Evolutionary conservation across 64 coral and sea anemone species (phyloP).

Genomic region (Montipora sp.): DNA sequence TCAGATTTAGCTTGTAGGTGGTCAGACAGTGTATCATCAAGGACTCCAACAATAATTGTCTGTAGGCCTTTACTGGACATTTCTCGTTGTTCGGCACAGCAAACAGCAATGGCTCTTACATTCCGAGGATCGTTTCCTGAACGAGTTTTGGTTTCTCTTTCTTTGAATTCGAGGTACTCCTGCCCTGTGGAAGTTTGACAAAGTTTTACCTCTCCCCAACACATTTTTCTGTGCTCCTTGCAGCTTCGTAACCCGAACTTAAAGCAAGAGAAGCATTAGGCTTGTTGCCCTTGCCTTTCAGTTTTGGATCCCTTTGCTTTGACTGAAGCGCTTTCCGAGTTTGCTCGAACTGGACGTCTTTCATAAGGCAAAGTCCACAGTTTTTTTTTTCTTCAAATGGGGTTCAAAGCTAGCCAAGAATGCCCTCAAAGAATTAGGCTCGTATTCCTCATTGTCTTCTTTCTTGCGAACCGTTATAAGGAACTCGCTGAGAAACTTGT

Average conservation of each 20-base stretch:
- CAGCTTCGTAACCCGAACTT: not conserved
- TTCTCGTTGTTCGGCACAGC: too few relatives aligned
- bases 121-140: constrained; percentile 61
- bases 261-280: constrained; percentile 29
- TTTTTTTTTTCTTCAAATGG: constrained; percentile 14
- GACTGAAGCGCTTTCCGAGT: constrained; percentile 64
- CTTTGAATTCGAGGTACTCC: constrained; percentile 75
- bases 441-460: too few relatives aligned
- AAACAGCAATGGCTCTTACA: constrained; percentile 34
- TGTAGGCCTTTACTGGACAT: too few relatives aligned
- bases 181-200: constrained; percentile 56
- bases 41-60: too few relatives aligned
- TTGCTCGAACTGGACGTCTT: constrained; percentile 69
- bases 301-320: constrained; percentile 64
- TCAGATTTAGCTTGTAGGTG: too few relatives aligned
- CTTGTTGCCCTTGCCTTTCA: constrained; percentile 60
- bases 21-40: too few relatives aligned
- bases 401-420: too few relatives aligned
- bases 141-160: constrained; percentile 75
- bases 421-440: too few relatives aligned
- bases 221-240: constrained; percentile 28
- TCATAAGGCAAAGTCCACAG: constrained; percentile 52
- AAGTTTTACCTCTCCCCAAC: constrained; percentile 28
- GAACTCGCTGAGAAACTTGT: too few relatives aligned
- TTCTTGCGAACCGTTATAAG: too few relatives aligned